phyloP scores from a whole-genome alignment of 2,888 invertebrate species.

The Pollenia griseotomentosa region DNA sequence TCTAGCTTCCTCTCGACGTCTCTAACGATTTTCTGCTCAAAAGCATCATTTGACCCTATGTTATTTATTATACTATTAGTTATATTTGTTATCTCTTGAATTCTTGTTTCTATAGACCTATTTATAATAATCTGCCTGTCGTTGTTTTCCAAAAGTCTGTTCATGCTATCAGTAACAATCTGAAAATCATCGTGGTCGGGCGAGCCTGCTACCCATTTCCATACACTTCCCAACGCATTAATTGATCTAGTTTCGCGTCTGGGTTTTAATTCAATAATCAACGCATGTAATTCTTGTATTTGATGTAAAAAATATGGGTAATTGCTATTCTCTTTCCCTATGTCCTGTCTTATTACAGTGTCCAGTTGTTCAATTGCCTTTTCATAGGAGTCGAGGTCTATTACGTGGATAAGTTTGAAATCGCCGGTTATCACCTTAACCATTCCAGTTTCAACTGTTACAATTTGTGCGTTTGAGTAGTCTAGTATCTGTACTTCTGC shows the following conservation, averaged over 20 bases:
- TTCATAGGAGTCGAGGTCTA: conserved; percentile 13
- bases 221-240: conserved; percentile 56
- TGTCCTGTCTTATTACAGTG: conserved; percentile 4
- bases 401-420: conserved; percentile 23
- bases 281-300: conserved; percentile 14
- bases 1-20: not conserved
- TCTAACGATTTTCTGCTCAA: not conserved
- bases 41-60: not conserved
- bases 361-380: conserved; percentile 17
- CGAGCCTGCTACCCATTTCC: conserved; percentile 62
- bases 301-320: conserved; percentile 20
- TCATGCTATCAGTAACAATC: conserved; percentile 38
- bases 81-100: conserved; percentile 26
- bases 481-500: conserved; percentile 32
- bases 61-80: conserved; percentile 26
- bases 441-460: conserved; percentile 16
- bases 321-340: conserved; percentile 10
- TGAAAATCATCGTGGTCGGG: conserved; percentile 64
- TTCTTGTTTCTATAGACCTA: conserved; percentile 31
- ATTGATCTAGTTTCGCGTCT: conserved; percentile 49
- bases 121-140: conserved; percentile 15
- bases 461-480: conserved; percentile 26
- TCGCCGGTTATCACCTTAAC: conserved; percentile 4
- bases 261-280: conserved; percentile 27
- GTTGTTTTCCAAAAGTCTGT: conserved; percentile 17